Evolutionary conservation across 2,113 vertebrate species (phyloP).

Genomic region (Scalopus aquaticus): DNA sequence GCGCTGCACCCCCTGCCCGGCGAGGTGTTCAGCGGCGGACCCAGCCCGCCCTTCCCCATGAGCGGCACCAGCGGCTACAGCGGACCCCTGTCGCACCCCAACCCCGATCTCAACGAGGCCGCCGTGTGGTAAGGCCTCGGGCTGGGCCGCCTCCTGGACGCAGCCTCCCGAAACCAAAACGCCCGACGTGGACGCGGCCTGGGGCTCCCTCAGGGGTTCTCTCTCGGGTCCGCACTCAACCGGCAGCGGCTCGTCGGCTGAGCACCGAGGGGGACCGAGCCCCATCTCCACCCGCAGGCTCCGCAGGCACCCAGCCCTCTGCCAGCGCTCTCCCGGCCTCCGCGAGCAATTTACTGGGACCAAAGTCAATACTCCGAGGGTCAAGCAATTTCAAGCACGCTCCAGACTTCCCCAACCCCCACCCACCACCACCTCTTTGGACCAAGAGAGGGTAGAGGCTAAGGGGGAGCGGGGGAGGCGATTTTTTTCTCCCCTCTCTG

Average conservation of each 20-base stretch:
- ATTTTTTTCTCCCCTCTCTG: background rate
- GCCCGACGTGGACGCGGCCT: background rate
- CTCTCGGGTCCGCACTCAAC: constrained; percentile 15
- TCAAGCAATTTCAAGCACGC: constrained; percentile 48
- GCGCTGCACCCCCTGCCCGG: constrained; percentile 94
- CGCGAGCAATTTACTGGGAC: constrained; percentile 74
- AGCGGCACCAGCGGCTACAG: constrained; percentile 95
- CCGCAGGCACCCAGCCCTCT: background rate
- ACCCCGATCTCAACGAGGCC: constrained; percentile 95
- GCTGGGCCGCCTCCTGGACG: background rate
- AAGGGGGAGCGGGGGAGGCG: background rate
- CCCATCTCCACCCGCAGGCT: background rate
- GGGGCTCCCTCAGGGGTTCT: background rate
- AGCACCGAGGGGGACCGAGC: background rate
- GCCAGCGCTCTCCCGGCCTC: background rate
- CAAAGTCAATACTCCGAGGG: constrained; percentile 80
- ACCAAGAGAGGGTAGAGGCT: background rate
- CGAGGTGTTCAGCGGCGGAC: constrained; percentile 95
- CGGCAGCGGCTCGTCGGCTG: background rate
- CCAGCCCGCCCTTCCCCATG: constrained; percentile 96
- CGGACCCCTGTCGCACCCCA: constrained; percentile 93
- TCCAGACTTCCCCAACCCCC: background rate
- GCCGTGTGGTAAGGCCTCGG: constrained; percentile 91
- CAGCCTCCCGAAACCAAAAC: background rate
- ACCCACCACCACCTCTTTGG: background rate